Base-by-base conservation (phyloP, 2,797 vertebrate genomes). In the Epinephelus malabaricus region DNA sequence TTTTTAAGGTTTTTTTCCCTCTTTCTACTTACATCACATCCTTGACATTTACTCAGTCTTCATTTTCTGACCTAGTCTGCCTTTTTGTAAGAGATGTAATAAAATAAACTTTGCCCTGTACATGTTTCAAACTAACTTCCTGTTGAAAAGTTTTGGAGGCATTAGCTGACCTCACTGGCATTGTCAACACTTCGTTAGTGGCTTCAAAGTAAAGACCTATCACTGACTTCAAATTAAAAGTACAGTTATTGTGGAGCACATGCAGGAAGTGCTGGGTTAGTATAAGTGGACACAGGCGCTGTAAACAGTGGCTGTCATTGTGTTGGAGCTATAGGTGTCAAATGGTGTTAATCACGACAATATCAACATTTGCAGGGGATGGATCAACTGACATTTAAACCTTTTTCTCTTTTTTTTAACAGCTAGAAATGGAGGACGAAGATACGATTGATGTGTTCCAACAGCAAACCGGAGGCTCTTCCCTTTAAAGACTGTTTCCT, bases 371-470 rank as follows among this genome's bases (percentile, higher is more conserved):
- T 49, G 7, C 14, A 21, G 17, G 15, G 3, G 27, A 34, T 38
- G 50, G 2, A 23, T 40, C 8, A 40, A 15, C 17, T 85, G 19
- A 76, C 25, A 3, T 72, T 73, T 79, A 1, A 43, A 49, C 19
- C 59, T 72, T 82, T 63, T 43, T 49, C 51, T 63, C 4, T 40
- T 47, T 53, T 64, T 67, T 30, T 30, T 30, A 30, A 6, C 94
- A 99, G 98, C 95, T 99, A 93, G 97, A 98, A 96, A 98, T 98
- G 98, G 97, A 98, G 92, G 97, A 98, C 0, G 95, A 98, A 89
- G 97, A 98, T 92, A 98, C 95, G 13, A 98, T 98, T 0, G 96
- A 98, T 1, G 97, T 98, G 83, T 98, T 97, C 95, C 97, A 98
- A 87, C 97, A 98, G 94, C 98, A 99, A 95, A 98, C 97, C 0